These are phyloP conservation scores for Erpobdella octoculata DNA, from an alignment of 2,888 invertebrate genomes.

Conservation along the genomic window DNA sequence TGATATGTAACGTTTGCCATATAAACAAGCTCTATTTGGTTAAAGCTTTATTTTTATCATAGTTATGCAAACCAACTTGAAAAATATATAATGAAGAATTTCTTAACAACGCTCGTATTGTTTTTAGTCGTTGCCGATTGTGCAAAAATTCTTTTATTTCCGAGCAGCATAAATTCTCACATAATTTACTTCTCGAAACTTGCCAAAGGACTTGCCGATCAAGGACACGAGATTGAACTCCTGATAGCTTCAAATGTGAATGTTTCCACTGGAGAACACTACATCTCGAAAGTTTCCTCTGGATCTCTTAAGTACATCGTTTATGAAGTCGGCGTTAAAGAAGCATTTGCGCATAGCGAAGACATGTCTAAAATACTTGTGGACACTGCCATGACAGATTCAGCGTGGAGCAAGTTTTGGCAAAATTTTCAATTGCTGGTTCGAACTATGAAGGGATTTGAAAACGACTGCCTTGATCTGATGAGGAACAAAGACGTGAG, in stretches of 20 bases:
- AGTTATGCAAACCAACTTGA: too few relatives aligned
- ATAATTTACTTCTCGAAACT: not conserved
- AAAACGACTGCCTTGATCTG: not conserved
- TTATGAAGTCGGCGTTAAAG: constrained; percentile 7
- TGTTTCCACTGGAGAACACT: not conserved
- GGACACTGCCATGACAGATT: constrained; percentile 7
- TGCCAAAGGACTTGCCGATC: not conserved
- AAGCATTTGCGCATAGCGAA: constrained; percentile 1
- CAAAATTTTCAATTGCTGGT: not conserved
- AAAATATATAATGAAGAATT: too few relatives aligned
- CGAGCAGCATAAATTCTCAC: constrained; percentile 3
- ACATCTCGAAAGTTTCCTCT: not conserved
- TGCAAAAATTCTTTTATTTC: constrained; percentile 10
- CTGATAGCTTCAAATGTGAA: not conserved
- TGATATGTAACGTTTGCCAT: too few relatives aligned
- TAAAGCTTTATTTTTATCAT: too few relatives aligned
- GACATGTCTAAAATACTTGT: not conserved
- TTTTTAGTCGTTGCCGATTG: not conserved
- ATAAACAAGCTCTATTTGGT: too few relatives aligned
- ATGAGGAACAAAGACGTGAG: not conserved
- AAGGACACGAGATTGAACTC: constrained; percentile 6
- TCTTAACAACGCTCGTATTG: too few relatives aligned
- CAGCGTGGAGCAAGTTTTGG: not conserved
- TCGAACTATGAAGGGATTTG: too few relatives aligned
- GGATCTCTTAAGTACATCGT: not conserved